Conservation (phyloP, 2,888 invertebrate species). For the Cepaea hortensis region DNA sequence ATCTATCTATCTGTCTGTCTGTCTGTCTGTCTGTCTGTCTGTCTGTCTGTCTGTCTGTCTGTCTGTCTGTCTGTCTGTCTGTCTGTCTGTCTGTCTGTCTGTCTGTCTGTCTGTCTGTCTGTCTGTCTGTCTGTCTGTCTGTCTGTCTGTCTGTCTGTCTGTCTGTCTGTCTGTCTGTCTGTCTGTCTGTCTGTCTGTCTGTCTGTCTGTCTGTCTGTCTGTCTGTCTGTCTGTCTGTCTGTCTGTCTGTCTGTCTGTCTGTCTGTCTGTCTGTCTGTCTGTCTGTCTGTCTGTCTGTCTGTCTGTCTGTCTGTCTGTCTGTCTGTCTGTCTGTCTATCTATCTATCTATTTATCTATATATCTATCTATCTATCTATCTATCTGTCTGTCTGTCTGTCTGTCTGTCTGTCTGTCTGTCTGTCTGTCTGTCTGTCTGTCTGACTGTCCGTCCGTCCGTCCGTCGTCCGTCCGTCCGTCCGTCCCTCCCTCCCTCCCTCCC, state of each 20-base stretch:
- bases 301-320: background rate
- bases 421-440: background rate
- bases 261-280: background rate
- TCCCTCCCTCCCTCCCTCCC: too few species aligned
- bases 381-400: background rate
- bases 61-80: background rate
- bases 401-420: slow-evolving; percentile 13
- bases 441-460: too few species aligned
- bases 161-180: slow-evolving; percentile 8
- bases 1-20: background rate
- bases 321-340: background rate
- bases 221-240: background rate
- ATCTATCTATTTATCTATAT: too few species aligned
- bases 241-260: background rate
- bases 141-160: too few species aligned
- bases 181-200: slow-evolving; percentile 2
- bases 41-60: background rate
- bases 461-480: too few species aligned
- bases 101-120: background rate
- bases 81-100: background rate
- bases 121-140: too few species aligned
- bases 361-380: too few species aligned
- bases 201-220: background rate
- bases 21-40: background rate
- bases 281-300: background rate